Evolutionary conservation across 1,140 invertebrate species (phyloP), one percentile per base, ranked within the genome.

Genomic region (Rhopalosiphum maidis): DNA sequence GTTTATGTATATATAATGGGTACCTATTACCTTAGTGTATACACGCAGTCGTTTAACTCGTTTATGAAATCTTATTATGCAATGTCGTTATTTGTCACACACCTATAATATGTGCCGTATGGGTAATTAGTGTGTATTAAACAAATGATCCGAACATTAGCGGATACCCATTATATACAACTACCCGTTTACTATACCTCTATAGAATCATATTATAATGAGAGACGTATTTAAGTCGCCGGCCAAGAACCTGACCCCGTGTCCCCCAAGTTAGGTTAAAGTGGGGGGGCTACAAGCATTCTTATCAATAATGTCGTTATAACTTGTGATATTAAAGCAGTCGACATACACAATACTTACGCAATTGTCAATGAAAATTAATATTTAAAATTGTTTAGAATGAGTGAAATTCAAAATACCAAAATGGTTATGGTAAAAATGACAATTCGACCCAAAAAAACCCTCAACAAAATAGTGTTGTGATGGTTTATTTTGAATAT

Each of bases 1-100:
- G 30, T 60, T 7, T 54, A 30, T 30, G 25, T 60, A 68, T 8
- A n/a, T 68, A n/a, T 68, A 68, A 68, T 68, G 15, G 30, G 15
- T n/a, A 83, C 22, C 37, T 37, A 37, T 41, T 41, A 37, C 82
- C 37, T 43, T 43, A 68, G 60, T n/a, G 30, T n/a, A 37, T 37
- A 18, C 8, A 9, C 2, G 35, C 30, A 54, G 48, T 37, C 87
- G 87, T 54, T 54, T 89, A 35, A 89, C 48, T 37, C 87, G n/a
- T 89, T 89, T 54, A 37, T 54, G 87, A 21, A 54, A 54, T 54
- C 54, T 23, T 37, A 88, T n/a, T 51, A 35, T 21, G 46, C 21
- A 51, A 77, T n/a, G 21, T 88, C n/a, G 46, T 88, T 51, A 88
- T 51, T 77, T 77, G 60, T 77, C 60, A 77, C 60, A 77, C 60